phyloP scores from a whole-genome alignment of 2,888 invertebrate species.

The Lottia scabra region DNA sequence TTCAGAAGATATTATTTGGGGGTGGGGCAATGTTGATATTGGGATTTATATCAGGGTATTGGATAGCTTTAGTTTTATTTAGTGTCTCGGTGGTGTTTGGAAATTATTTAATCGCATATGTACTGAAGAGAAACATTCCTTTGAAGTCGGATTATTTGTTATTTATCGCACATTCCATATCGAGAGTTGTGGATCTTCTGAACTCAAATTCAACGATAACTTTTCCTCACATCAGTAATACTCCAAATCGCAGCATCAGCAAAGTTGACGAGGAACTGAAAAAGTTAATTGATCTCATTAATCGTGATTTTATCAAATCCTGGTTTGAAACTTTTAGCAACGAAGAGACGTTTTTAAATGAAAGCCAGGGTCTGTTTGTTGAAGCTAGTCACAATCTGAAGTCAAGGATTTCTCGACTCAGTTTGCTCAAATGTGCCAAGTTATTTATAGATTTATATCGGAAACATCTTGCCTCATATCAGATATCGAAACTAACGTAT shows the following conservation, averaged over 20 bases:
- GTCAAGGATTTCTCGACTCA: conserved; percentile 22
- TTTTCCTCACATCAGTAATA: background rate
- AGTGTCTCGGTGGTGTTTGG: background rate
- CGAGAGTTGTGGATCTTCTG: too few species aligned
- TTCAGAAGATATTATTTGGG: background rate
- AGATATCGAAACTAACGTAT: conserved; percentile 14
- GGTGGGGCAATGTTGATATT: background rate
- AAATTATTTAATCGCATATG: background rate
- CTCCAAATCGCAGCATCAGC: background rate
- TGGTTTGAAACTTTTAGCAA: conserved; percentile 50
- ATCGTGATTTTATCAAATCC: conserved; percentile 50
- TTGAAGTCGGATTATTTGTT: background rate
- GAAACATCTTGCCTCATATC: conserved; percentile 15
- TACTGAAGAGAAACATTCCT: background rate
- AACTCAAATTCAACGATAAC: too few species aligned
- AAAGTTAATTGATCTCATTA: conserved; percentile 23
- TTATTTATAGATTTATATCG: conserved; percentile 16
- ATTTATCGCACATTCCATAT: background rate
- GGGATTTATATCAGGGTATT: background rate
- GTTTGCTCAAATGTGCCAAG: background rate
- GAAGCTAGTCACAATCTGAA: conserved; percentile 32
- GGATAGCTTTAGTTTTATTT: background rate
- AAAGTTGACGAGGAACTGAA: conserved; percentile 17
- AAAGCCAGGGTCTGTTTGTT: conserved; percentile 38
- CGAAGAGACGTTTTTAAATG: conserved; percentile 38